Evolutionary conservation across 2,113 vertebrate genomes (phyloP).

Genomic region (Pelecanoides urinatrix): DNA sequence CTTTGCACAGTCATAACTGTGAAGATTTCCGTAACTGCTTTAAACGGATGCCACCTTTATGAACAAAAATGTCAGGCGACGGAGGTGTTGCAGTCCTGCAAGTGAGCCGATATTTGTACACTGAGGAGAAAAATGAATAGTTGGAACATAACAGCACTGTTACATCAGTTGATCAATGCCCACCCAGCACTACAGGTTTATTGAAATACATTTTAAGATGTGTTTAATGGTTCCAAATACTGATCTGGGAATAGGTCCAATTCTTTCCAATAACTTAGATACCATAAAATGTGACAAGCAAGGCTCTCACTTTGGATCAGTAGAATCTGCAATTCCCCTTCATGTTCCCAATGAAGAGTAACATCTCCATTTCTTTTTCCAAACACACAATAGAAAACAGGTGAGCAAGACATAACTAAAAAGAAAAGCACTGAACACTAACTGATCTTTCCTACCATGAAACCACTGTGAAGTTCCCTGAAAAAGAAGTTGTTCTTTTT

Average conservation of each 20-base stretch:
- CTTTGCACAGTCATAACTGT: background rate
- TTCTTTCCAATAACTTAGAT: background rate
- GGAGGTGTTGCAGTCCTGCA: background rate
- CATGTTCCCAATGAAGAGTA: background rate
- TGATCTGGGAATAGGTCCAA: background rate
- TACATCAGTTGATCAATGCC: background rate
- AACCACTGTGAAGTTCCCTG: background rate
- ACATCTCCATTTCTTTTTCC: background rate
- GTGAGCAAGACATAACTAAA: background rate
- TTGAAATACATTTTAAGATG: background rate
- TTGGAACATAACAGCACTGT: background rate
- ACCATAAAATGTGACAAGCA: background rate
- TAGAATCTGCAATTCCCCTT: background rate
- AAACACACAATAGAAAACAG: background rate
- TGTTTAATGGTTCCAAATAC: background rate
- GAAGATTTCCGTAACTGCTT: background rate
- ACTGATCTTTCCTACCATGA: background rate
- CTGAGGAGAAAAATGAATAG: background rate
- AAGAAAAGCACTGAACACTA: background rate
- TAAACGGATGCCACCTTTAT: background rate
- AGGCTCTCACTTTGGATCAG: background rate
- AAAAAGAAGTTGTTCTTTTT: background rate
- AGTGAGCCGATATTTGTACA: background rate
- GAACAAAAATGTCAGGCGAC: rapidly evolving
- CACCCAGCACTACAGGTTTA: background rate